Percentiles rank a stretch among this genome's conserved stretches.
These are phyloP conservation scores for Sylvicapra grimmia DNA, from an alignment of 2,113 vertebrate genomes.

Conservation along the genomic window DNA sequence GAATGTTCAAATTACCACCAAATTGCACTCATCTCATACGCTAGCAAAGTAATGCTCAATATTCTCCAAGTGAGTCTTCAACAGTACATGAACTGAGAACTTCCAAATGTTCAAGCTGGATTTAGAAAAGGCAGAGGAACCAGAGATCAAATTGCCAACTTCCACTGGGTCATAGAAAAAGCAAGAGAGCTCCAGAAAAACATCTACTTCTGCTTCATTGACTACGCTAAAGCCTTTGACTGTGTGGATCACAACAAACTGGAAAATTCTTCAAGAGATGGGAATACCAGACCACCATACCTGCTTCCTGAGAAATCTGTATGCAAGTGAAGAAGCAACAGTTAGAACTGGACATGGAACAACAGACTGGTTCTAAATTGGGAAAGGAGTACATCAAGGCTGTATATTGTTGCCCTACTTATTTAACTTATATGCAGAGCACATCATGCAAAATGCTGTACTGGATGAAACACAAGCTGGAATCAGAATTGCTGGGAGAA, in stretches of 20 bases:
- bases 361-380: neutral
- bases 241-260: neutral
- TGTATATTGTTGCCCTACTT: neutral
- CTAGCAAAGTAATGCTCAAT: neutral
- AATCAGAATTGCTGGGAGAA: accelerated
- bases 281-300: neutral
- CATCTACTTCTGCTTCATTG: neutral
- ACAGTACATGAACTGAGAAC: neutral
- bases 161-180: neutral
- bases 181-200: neutral
- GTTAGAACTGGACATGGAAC: neutral
- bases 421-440: neutral
- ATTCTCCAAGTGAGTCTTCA: neutral
- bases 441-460: neutral
- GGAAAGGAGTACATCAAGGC: neutral
- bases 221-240: neutral
- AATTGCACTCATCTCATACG: neutral
- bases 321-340: neutral
- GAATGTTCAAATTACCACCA: neutral
- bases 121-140: neutral
- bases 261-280: neutral
- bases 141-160: neutral
- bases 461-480: neutral
- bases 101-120: neutral
- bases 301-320: neutral